Percentiles rank a stretch among this genome's conserved stretches.
Evolutionary conservation across 2,113 vertebrate genomes (phyloP).

Genomic region (Brienomyrus brachyistius): DNA sequence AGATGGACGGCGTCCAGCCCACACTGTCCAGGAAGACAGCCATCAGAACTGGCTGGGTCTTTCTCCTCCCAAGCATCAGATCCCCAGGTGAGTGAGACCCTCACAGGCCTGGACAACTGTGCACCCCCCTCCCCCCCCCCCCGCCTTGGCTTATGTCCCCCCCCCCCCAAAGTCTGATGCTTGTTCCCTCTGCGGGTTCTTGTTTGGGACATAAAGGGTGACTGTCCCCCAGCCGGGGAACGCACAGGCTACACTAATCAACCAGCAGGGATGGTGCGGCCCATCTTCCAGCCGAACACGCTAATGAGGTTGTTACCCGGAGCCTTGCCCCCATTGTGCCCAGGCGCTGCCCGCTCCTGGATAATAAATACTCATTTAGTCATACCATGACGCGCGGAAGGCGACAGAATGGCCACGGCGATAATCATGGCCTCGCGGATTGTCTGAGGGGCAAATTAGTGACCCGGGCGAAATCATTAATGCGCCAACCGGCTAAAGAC

Average conservation of each 20-base stretch:
- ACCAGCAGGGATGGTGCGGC: background rate
- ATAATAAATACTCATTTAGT: conserved; percentile 19
- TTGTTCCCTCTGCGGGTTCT: background rate
- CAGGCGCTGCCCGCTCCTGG: background rate
- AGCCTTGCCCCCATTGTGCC: conserved; percentile 9
- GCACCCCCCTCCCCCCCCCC: background rate
- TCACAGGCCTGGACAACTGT: background rate
- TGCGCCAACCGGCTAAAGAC: background rate
- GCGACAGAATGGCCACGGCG: background rate
- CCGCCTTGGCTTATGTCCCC: background rate
- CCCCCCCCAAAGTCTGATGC: background rate
- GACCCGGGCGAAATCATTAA: conserved; percentile 10
- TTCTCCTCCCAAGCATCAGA: background rate
- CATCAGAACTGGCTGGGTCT: background rate
- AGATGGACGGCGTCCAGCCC: background rate
- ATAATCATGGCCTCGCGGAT: conserved; percentile 1
- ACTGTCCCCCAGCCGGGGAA: background rate
- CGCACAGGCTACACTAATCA: background rate
- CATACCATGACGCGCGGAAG: background rate
- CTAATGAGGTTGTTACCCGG: conserved; percentile 9
- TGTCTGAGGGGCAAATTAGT: conserved; percentile 4
- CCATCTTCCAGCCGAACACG: conserved; percentile 8
- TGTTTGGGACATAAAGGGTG: conserved; percentile 13
- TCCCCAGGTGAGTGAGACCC: background rate
- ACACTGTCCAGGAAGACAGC: background rate